Evolutionary conservation across 92 coral and sea anemone genomes (phyloP).

Genomic region (Isaurus tuberculatus): DNA sequence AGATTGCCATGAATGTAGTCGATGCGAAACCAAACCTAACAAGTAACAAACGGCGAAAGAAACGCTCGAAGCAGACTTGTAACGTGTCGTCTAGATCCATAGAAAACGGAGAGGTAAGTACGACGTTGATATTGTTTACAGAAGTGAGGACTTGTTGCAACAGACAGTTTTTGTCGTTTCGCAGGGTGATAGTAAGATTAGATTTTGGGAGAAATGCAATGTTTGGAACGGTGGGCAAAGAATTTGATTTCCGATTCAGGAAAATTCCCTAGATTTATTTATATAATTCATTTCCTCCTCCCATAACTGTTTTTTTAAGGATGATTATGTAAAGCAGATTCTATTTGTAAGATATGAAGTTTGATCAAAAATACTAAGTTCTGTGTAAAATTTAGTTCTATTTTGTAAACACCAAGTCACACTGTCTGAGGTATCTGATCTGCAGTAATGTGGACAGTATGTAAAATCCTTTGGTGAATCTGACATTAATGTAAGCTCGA

Average conservation of each 20-base stretch:
- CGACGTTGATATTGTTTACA: not conserved
- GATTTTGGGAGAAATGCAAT: not conserved
- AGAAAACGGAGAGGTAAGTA: conserved; percentile 48
- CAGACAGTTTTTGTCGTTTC: conserved; percentile 40
- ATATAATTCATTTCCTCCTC: not conserved
- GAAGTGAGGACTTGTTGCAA: not conserved
- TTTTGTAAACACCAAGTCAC: conserved; percentile 39
- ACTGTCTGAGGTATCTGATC: not conserved
- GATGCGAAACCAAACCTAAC: conserved; percentile 50
- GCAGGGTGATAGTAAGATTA: conserved; percentile 5
- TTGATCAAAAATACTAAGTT: conserved; percentile 16
- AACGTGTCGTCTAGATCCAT: conserved; percentile 26
- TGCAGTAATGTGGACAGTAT: not conserved
- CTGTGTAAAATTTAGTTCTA: not conserved
- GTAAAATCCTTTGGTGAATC: not conserved
- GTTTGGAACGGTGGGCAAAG: conserved; percentile 11
- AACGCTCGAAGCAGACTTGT: conserved; percentile 39
- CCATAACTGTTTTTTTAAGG: not conserved
- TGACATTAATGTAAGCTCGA: not conserved
- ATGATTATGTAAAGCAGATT: not conserved
- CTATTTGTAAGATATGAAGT: not conserved
- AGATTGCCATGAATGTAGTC: conserved; percentile 40
- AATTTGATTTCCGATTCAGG: conserved; percentile 42
- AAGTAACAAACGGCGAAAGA: conserved; percentile 48
- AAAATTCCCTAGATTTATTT: conserved; percentile 13